Conservation (phyloP, 1,140 invertebrate genomes). For the Odontomachus brunneus region DNA sequence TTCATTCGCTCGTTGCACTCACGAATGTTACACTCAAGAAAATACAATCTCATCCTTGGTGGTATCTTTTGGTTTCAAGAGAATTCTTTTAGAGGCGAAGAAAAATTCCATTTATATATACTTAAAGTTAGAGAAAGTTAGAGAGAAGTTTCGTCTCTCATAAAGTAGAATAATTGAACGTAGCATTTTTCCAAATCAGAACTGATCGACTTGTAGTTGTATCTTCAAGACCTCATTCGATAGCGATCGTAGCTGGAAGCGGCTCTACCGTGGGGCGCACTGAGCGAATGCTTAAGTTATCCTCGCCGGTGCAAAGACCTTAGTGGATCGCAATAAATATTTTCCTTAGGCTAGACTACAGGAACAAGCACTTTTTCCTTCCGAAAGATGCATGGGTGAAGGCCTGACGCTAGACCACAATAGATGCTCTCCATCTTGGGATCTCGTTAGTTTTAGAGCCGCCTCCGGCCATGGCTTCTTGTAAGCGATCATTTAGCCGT, state of each 20-base stretch:
- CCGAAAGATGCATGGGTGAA: not conserved
- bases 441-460: constrained; percentile 50
- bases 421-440: constrained; percentile 19
- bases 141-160: too few species aligned
- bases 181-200: not conserved
- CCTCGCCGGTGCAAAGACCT: not conserved
- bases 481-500: constrained; percentile 42
- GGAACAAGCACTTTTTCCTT: constrained; percentile 12
- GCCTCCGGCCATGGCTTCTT: constrained; percentile 40
- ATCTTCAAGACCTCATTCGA: not conserved
- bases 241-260: not conserved
- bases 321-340: constrained; percentile 14
- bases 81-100: too few species aligned
- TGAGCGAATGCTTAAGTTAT: not conserved
- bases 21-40: too few species aligned
- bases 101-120: too few species aligned
- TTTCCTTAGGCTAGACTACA: constrained; percentile 35
- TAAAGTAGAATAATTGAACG: too few species aligned
- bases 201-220: not conserved
- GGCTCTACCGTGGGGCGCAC: not conserved
- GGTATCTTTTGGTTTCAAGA: too few species aligned
- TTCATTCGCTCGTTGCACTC: too few species aligned
- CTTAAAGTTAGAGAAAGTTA: too few species aligned
- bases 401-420: constrained; percentile 38
- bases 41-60: too few species aligned